Conservation (phyloP, 2,113 vertebrate genomes). For the Tonatia bakeri region DNA sequence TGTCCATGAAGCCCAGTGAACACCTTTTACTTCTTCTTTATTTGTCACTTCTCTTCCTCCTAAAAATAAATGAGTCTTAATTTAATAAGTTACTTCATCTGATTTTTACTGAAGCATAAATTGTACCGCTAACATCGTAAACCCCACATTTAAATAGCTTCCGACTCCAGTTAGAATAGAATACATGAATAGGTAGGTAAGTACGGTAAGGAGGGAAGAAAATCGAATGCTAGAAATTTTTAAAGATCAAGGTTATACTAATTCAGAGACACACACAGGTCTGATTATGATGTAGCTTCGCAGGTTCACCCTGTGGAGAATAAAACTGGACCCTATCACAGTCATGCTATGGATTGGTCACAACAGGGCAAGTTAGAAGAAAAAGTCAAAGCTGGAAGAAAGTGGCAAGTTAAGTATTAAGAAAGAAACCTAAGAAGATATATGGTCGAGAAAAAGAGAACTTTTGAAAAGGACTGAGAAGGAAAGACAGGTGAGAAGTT, state of each 20-base stretch:
- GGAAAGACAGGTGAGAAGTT: not conserved
- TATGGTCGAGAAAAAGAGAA: not conserved
- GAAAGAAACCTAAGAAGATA: constrained; percentile 9
- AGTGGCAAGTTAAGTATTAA: not conserved
- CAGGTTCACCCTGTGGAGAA: not conserved
- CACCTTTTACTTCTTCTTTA: constrained; percentile 93
- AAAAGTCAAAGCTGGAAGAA: not conserved
- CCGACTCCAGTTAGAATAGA: not conserved
- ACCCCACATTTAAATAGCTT: constrained; percentile 10
- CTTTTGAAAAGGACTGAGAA: not conserved
- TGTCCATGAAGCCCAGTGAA: constrained; percentile 97
- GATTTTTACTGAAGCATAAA: not conserved
- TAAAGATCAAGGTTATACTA: not conserved
- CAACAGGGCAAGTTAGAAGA: not conserved
- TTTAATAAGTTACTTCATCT: constrained; percentile 40
- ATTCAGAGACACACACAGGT: not conserved
- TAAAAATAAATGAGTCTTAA: constrained; percentile 76
- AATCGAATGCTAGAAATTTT: not conserved
- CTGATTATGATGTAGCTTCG: not conserved
- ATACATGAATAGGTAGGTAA: not conserved
- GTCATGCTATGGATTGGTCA: not conserved
- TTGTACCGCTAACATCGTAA: not conserved
- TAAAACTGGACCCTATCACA: not conserved
- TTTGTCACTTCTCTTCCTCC: constrained; percentile 96
- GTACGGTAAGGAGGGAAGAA: not conserved